phyloP scores from a whole-genome alignment of 2,113 vertebrate species.

The Nymphicus hollandicus region DNA sequence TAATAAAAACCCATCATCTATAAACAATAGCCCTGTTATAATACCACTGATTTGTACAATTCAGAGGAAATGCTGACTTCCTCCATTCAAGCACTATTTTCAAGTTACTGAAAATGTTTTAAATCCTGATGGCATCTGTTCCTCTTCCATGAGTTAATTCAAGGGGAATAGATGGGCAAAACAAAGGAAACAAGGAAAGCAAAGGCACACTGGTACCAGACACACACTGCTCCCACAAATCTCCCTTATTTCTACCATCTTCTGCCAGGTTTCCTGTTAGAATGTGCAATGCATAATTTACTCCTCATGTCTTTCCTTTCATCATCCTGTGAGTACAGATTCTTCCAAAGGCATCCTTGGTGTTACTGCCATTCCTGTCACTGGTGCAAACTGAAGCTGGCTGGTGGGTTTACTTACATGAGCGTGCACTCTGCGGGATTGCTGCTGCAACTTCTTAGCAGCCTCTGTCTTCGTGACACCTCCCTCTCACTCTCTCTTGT shows the following conservation, averaged over 20 bases:
- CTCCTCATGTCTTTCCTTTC: not conserved
- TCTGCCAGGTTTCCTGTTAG: not conserved
- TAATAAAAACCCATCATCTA: not conserved
- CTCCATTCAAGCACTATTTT: not conserved
- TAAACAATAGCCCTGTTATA: not conserved
- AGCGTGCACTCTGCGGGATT: not conserved
- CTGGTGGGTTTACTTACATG: not conserved
- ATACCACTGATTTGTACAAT: conserved; percentile 34
- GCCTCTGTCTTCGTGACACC: not conserved
- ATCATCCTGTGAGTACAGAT: not conserved
- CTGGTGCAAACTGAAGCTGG: not conserved
- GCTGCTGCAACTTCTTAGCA: conserved; percentile 16
- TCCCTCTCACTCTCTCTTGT: not conserved
- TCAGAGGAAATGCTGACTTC: conserved; percentile 25
- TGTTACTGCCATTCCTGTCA: not conserved
- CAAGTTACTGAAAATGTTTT: conserved; percentile 20
- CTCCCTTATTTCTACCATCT: not conserved
- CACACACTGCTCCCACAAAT: not conserved
- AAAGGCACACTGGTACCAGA: not conserved
- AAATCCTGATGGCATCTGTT: not conserved
- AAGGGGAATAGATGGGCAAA: conserved; percentile 11
- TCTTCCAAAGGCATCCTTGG: not conserved
- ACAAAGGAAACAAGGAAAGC: conserved; percentile 10
- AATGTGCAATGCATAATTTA: conserved; percentile 24
- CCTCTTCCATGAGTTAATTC: conserved; percentile 9